Evolutionary conservation across 2,888 invertebrate species (phyloP).

Genomic region (Drosophila rubida): DNA sequence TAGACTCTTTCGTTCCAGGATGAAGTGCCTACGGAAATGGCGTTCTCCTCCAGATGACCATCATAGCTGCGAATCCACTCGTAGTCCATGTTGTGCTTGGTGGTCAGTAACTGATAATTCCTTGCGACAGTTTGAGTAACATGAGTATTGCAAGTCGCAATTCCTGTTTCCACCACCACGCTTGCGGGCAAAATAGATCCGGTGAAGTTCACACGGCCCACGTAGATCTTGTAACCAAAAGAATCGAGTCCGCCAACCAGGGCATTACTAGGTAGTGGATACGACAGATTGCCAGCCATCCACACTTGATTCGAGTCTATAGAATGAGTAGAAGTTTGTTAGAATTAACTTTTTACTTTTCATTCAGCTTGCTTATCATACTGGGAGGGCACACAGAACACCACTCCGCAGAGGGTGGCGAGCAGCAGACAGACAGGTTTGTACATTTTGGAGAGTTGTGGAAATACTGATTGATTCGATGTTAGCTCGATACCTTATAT

Average conservation of each 20-base stretch:
- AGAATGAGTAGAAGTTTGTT: no score
- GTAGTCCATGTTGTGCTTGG: slow-evolving; percentile 18
- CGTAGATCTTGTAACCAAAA: slow-evolving; percentile 48
- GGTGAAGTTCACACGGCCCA: slow-evolving; percentile 41
- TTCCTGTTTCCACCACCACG: slow-evolving; percentile 52
- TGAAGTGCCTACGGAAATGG: slow-evolving; percentile 51
- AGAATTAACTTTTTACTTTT: not conserved
- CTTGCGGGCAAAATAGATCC: slow-evolving; percentile 46
- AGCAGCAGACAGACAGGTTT: slow-evolving; percentile 7
- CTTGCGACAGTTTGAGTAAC: not conserved
- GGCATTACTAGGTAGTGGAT: slow-evolving; percentile 30
- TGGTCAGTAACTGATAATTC: slow-evolving; percentile 44
- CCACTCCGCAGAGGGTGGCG: slow-evolving; percentile 5
- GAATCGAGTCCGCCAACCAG: slow-evolving; percentile 59
- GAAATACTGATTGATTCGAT: not conserved
- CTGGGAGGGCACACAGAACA: slow-evolving; percentile 8
- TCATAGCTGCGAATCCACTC: slow-evolving; percentile 57
- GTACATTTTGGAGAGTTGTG: slow-evolving; percentile 5
- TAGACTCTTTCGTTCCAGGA: slow-evolving; percentile 41
- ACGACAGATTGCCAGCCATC: slow-evolving; percentile 49
- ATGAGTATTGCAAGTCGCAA: slow-evolving; percentile 40
- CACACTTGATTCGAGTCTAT: slow-evolving; percentile 39
- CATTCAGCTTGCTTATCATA: not conserved
- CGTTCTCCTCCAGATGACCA: slow-evolving; percentile 41
- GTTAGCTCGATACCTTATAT: not conserved